A percentile compares a stretch with the other conserved stretches of the same genome.
Conservation (phyloP, 1,140 invertebrate species). For the Mactra quadrangularis region DNA sequence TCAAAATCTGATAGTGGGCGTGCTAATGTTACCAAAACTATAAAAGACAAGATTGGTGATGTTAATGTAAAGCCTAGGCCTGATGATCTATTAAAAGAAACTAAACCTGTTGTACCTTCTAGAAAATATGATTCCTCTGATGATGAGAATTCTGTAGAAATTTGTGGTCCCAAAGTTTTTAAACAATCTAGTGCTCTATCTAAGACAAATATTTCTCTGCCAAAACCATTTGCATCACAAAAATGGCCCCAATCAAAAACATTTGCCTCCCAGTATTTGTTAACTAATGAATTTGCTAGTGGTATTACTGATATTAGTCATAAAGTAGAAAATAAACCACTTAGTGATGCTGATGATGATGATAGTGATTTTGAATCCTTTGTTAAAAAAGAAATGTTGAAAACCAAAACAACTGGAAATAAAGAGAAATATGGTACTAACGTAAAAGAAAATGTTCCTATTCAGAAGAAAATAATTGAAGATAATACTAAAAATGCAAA, state of each 20-base stretch:
- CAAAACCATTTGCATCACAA: no score
- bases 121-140: no score
- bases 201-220: no score
- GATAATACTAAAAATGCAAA: slow-evolving; percentile 25
- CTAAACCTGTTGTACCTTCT: no score
- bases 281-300: slow-evolving; percentile 26
- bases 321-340: not conserved
- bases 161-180: no score
- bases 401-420: not conserved
- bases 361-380: slow-evolving; percentile 36
- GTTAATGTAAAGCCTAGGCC: no score
- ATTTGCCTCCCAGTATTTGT: not conserved
- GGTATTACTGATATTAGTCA: not conserved
- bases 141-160: no score
- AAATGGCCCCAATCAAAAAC: no score
- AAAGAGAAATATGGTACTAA: no score
- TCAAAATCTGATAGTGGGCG: not conserved
- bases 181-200: no score
- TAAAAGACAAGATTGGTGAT: no score
- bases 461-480: not conserved
- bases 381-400: slow-evolving; percentile 32
- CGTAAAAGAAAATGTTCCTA: not conserved
- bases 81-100: no score
- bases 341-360: slow-evolving; percentile 7
- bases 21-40: not conserved